A percentile compares a stretch with the other conserved stretches of the same genome.
Conservation (phyloP, 1,140 invertebrate genomes). For the Odontomachus brunneus region DNA sequence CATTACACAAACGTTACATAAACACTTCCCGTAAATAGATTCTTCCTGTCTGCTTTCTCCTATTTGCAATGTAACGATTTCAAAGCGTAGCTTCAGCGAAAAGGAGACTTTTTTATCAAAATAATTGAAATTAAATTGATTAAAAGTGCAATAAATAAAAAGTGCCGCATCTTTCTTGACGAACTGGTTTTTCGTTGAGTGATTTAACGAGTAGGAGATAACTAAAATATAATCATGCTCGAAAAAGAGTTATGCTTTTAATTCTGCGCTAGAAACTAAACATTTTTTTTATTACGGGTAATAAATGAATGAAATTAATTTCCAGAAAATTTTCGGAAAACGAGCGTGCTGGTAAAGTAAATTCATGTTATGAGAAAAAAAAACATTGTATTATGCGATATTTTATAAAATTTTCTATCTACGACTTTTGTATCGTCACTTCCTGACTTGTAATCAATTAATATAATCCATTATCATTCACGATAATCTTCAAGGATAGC, state of each 20-base stretch:
- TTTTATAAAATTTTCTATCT: neutral
- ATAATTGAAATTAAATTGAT: no score
- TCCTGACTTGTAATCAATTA: neutral
- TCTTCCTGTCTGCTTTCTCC: no score
- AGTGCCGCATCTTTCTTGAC: no score
- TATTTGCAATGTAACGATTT: no score
- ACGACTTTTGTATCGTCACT: neutral
- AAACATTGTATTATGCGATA: neutral
- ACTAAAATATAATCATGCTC: no score
- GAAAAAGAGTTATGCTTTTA: neutral
- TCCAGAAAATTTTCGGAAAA: neutral
- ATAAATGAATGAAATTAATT: neutral
- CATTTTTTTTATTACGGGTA: neutral
- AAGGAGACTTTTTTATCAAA: no score
- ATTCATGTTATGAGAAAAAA: neutral
- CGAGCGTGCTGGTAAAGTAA: neutral
- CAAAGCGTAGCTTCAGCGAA: no score
- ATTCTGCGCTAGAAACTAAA: neutral
- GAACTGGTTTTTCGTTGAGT: no score
- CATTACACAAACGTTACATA: neutral
- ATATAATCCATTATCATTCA: neutral
- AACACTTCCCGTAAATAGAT: no score
- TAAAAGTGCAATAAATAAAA: no score
- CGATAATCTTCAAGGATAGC: slow-evolving; percentile 18
- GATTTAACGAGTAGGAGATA: no score